Conservation (phyloP, 2,888 invertebrate species). For the Heliconius aoede region DNA sequence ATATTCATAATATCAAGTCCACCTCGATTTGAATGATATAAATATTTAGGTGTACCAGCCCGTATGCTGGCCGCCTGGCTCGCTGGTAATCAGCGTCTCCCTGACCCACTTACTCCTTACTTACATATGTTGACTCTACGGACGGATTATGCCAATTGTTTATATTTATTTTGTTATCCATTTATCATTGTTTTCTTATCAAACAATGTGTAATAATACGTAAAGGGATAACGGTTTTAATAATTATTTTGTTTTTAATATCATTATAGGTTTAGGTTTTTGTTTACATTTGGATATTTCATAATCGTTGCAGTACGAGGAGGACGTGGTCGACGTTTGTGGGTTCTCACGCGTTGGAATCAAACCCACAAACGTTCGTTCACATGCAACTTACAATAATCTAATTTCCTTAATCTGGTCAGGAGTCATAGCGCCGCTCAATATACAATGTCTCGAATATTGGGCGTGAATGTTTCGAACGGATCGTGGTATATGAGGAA, state of each 20-base stretch:
- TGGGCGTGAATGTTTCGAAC: too few relatives aligned
- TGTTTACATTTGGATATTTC: background rate
- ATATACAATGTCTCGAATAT: too few relatives aligned
- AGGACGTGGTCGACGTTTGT: too few relatives aligned
- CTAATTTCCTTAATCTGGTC: too few relatives aligned
- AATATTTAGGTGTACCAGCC: constrained; percentile 40
- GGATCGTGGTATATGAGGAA: too few relatives aligned
- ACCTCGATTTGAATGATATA: constrained; percentile 25
- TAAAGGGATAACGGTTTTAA: constrained; percentile 1
- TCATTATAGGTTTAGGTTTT: background rate
- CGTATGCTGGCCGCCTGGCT: constrained; percentile 28
- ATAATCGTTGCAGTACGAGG: too few relatives aligned
- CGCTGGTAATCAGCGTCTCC: constrained; percentile 40
- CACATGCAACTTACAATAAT: too few relatives aligned
- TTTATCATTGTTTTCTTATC: constrained; percentile 34
- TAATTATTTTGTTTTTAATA: background rate
- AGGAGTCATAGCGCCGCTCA: too few relatives aligned
- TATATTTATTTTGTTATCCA: constrained; percentile 30
- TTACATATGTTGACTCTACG: constrained; percentile 23
- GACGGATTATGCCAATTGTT: constrained; percentile 33
- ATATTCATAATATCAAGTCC: background rate
- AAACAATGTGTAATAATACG: constrained; percentile 25
- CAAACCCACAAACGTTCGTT: too few relatives aligned
- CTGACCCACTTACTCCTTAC: constrained; percentile 42
- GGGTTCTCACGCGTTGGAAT: too few relatives aligned